These are phyloP conservation scores for Syritta pipiens DNA, from an alignment of 2,888 invertebrate genomes.

Conservation along the genomic window DNA sequence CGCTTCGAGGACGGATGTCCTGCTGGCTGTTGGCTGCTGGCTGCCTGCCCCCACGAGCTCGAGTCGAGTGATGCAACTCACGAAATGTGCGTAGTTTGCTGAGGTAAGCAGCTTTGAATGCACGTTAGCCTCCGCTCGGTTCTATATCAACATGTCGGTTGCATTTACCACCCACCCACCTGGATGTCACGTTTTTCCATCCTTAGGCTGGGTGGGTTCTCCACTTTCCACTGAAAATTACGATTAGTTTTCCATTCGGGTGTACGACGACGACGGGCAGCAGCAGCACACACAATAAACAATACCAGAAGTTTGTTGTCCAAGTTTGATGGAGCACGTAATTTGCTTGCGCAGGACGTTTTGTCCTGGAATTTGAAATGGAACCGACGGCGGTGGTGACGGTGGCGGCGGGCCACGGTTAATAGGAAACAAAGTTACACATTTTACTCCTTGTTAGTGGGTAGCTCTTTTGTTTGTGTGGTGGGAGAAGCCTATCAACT, in stretches of 20 bases:
- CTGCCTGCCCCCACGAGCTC: background rate
- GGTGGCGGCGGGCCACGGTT: conserved; percentile 61
- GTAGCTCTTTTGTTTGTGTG: background rate
- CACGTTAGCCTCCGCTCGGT: conserved; percentile 12
- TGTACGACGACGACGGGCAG: conserved; percentile 31
- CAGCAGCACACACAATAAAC: conserved; percentile 53
- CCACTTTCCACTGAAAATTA: conserved; percentile 53
- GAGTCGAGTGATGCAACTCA: conserved; percentile 68
- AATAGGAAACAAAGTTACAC: conserved; percentile 66
- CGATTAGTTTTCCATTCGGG: conserved; percentile 64
- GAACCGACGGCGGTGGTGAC: no score
- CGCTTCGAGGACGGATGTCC: background rate
- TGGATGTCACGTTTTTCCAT: conserved; percentile 65
- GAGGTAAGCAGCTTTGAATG: conserved; percentile 34
- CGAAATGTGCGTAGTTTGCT: conserved; percentile 65
- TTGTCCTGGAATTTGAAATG: conserved; percentile 68
- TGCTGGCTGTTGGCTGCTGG: no score
- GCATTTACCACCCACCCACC: conserved; percentile 36
- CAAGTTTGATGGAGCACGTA: conserved; percentile 69
- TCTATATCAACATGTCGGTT: conserved; percentile 57
- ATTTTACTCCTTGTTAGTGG: conserved; percentile 52
- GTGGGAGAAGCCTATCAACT: conserved; percentile 5
- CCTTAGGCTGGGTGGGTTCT: conserved; percentile 18
- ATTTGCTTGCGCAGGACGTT: conserved; percentile 69
- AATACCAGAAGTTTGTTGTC: conserved; percentile 67